Evolutionary conservation across 53 echinoderm and acorn worm genomes (phyloP).

Genomic region (Pentamera pediparva): DNA sequence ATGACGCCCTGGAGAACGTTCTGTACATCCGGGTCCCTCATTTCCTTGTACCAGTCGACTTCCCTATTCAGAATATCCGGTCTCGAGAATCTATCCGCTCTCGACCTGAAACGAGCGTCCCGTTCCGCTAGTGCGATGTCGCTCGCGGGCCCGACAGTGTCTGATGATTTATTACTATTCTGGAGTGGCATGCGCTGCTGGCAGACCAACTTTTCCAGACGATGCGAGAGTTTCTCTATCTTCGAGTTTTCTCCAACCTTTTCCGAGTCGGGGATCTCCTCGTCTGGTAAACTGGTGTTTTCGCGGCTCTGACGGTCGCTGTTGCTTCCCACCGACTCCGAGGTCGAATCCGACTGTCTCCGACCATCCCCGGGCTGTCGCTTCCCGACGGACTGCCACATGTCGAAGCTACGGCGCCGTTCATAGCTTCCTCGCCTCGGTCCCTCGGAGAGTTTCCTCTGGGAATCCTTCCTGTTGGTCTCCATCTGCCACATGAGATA

Average conservation of each 20-base stretch:
- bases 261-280: slow-evolving; percentile 26
- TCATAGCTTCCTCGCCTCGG: too few species aligned
- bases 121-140: slow-evolving; percentile 1
- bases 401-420: too few species aligned
- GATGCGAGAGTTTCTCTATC: slow-evolving; percentile 61
- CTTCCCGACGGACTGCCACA: too few species aligned
- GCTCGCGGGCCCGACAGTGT: not conserved
- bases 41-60: slow-evolving; percentile 46
- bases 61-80: slow-evolving; percentile 57
- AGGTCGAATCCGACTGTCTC: not conserved
- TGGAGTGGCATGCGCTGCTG: slow-evolving; percentile 18
- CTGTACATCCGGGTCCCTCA: slow-evolving; percentile 55
- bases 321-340: not conserved
- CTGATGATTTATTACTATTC: slow-evolving; percentile 14
- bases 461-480: slow-evolving; percentile 54
- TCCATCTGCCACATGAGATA: slow-evolving; percentile 65
- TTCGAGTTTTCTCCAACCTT: not conserved
- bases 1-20: slow-evolving; percentile 49
- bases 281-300: not conserved
- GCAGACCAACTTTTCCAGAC: slow-evolving; percentile 63
- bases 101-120: slow-evolving; percentile 29
- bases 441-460: slow-evolving; percentile 53
- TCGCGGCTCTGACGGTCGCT: not conserved
- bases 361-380: not conserved
- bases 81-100: slow-evolving; percentile 48